A percentile compares a stretch with the other conserved stretches of the same genome.
Evolutionary conservation across 2,888 invertebrate species (phyloP).

Genomic region (Dyspetes luteomarginatus): DNA sequence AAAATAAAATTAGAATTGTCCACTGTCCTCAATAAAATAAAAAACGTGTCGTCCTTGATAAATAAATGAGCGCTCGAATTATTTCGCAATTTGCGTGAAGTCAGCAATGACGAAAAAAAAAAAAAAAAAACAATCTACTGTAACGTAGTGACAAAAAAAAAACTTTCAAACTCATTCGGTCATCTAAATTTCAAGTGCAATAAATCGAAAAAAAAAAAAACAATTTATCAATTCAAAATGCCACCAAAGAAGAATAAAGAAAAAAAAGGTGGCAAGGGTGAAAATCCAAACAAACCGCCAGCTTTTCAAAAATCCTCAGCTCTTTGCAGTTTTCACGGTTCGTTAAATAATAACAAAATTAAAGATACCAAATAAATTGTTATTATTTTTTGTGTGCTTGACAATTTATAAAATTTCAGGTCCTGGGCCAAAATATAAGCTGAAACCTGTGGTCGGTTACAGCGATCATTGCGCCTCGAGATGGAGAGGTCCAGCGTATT

Average conservation of each 20-base stretch:
- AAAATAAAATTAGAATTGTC: slow-evolving; percentile 36
- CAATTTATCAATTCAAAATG: slow-evolving; percentile 49
- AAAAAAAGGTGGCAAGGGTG: background rate
- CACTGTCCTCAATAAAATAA: slow-evolving; percentile 50
- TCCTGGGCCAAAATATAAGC: slow-evolving; percentile 87
- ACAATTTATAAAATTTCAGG: slow-evolving; percentile 61
- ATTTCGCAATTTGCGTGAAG: slow-evolving; percentile 37
- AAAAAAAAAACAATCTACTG: slow-evolving; percentile 28
- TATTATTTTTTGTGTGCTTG: too few species aligned
- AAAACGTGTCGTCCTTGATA: slow-evolving; percentile 37
- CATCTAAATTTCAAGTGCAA: slow-evolving; percentile 61
- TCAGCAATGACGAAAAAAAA: slow-evolving; percentile 20
- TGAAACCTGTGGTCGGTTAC: slow-evolving; percentile 87
- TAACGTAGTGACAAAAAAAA: slow-evolving; percentile 15
- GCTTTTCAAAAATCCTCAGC: slow-evolving; percentile 43
- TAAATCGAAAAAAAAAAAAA: too few species aligned
- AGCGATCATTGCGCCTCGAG: slow-evolving; percentile 86
- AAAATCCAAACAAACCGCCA: slow-evolving; percentile 47
- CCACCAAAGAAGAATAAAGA: slow-evolving; percentile 57
- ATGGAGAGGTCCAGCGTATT: slow-evolving; percentile 87
- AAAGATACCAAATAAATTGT: too few species aligned
- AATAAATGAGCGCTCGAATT: slow-evolving; percentile 36
- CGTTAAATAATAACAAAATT: background rate
- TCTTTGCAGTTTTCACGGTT: slow-evolving; percentile 49
- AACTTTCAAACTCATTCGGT: slow-evolving; percentile 25